Conservation (phyloP, 1,140 invertebrate genomes). For the Leptinotarsa defecta region DNA sequence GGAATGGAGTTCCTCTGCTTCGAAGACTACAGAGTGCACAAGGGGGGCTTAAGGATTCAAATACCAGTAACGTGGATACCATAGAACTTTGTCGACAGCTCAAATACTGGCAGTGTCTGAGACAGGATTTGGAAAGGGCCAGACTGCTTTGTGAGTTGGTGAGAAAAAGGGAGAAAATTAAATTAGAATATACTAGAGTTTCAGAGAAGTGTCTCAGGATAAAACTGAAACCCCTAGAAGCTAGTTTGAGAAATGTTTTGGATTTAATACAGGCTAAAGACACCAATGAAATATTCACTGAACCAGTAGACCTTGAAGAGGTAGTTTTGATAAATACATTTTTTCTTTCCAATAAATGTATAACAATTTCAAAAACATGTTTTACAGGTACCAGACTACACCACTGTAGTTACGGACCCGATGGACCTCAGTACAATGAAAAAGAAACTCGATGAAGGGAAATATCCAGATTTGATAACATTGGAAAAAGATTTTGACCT, state of each 20-base stretch:
- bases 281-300: conserved; percentile 85
- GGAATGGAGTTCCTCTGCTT: conserved; percentile 94
- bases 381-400: conserved; percentile 84
- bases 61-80: conserved; percentile 61
- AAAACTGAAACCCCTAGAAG: conserved; percentile 80
- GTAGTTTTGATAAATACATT: conserved; percentile 50
- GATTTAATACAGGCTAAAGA: conserved; percentile 81
- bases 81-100: conserved; percentile 82
- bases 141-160: conserved; percentile 91
- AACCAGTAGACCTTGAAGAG: conserved; percentile 89
- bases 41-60: conserved; percentile 50
- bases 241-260: conserved; percentile 75
- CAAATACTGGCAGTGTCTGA: conserved; percentile 92
- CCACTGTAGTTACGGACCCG: conserved; percentile 87
- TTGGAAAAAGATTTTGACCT: conserved; percentile 90
- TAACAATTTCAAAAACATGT: conserved; percentile 1
- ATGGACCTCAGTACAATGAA: conserved; percentile 97
- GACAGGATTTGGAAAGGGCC: conserved; percentile 93
- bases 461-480: conserved; percentile 77
- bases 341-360: conserved; percentile 61
- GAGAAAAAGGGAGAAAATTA: conserved; percentile 92
- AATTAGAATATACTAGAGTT: conserved; percentile 83
- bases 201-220: conserved; percentile 81
- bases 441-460: conserved; percentile 74
- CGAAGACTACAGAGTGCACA: conserved; percentile 78